Conservation (phyloP, 2,797 vertebrate genomes). For the Spinus pinus region DNA sequence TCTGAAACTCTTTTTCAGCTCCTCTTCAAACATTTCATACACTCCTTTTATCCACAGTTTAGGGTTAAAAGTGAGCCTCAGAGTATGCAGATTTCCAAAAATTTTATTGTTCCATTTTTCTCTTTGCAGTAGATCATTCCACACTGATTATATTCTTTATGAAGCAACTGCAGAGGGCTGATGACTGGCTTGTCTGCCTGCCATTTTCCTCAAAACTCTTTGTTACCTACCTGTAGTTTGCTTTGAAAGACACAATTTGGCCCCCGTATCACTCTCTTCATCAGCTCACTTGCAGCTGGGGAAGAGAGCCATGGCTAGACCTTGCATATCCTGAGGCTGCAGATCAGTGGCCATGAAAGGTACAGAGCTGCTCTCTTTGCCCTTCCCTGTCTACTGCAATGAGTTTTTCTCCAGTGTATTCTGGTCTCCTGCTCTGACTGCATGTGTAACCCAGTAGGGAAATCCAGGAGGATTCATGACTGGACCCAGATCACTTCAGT, state of each 20-base stretch:
- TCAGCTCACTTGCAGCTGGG: neutral
- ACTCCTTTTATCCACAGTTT: neutral
- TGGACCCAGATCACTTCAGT: neutral
- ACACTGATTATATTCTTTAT: neutral
- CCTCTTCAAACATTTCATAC: neutral
- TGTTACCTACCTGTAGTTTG: neutral
- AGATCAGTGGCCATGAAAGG: neutral
- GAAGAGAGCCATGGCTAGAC: neutral
- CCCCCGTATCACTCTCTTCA: neutral
- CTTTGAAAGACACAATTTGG: neutral
- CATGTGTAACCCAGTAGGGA: neutral
- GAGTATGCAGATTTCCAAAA: neutral
- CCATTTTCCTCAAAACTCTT: neutral
- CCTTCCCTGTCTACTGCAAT: neutral
- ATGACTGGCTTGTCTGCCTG: neutral
- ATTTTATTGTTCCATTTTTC: neutral
- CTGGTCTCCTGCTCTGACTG: neutral
- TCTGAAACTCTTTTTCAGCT: neutral
- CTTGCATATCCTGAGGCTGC: neutral
- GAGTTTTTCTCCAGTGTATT: neutral
- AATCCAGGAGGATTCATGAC: neutral
- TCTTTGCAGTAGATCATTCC: neutral
- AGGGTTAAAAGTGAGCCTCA: neutral
- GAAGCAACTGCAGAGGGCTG: neutral
- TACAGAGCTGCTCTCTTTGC: neutral